Percentiles rank a stretch among this genome's conserved stretches.
These are phyloP conservation scores for Oxyura jamaicensis DNA, from an alignment of 2,113 vertebrate genomes.

Conservation along the genomic window DNA sequence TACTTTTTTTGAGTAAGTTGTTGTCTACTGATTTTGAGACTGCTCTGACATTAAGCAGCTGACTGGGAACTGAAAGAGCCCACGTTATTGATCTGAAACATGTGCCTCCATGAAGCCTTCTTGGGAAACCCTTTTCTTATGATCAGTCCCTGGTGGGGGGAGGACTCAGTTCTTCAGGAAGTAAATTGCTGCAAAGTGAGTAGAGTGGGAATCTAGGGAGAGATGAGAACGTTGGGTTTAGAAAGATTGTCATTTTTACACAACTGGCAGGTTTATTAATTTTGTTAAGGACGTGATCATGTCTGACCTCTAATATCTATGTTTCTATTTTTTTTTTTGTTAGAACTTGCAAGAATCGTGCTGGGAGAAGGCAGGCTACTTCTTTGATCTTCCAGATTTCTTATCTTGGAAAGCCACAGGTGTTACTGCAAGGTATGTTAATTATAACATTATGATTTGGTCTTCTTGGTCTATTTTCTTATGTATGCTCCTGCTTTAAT, in stretches of 20 bases:
- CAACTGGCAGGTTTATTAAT: not conserved
- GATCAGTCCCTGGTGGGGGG: not conserved
- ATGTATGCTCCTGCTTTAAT: slow-evolving; percentile 59
- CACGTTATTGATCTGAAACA: not conserved
- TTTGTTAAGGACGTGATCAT: not conserved
- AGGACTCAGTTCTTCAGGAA: not conserved
- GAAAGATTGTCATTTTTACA: not conserved
- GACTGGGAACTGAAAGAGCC: not conserved
- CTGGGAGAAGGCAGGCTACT: slow-evolving; percentile 85
- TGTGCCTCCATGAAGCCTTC: not conserved
- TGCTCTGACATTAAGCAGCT: not conserved
- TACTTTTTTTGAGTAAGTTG: not conserved
- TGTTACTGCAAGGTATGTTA: slow-evolving; percentile 87
- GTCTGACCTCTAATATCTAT: slow-evolving; percentile 7
- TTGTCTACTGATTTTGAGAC: not conserved
- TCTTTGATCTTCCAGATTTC: slow-evolving; percentile 97
- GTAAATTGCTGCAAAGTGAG: not conserved
- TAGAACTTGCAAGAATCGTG: slow-evolving; percentile 79
- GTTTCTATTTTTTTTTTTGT: slow-evolving; percentile 54
- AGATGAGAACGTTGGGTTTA: not conserved
- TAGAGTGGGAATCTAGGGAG: not conserved
- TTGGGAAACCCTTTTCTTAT: not conserved
- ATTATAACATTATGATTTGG: slow-evolving; percentile 44
- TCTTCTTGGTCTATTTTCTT: slow-evolving; percentile 35
- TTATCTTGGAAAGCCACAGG: slow-evolving; percentile 95